Evolutionary conservation across 2,888 invertebrate species (phyloP).

Genomic region (Phymatocera aterrima): DNA sequence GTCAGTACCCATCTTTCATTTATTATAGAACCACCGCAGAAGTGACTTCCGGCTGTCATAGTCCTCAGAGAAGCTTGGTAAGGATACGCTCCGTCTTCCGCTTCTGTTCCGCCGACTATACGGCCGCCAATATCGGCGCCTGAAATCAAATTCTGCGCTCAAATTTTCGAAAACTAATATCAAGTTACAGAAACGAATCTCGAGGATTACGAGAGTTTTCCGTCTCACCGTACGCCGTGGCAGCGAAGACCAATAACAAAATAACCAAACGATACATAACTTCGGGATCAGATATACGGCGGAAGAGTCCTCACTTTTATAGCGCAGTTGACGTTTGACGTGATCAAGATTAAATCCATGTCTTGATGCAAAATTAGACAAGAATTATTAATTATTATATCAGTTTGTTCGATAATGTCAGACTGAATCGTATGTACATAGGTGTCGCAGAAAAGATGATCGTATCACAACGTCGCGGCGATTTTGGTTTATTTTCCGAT

Average conservation of each 20-base stretch:
- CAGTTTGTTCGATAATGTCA: too few relatives aligned
- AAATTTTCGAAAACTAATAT: too few relatives aligned
- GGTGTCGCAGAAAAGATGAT: too few relatives aligned
- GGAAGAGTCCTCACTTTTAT: too few relatives aligned
- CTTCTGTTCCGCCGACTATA: constrained; percentile 53
- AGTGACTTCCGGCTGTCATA: constrained; percentile 51
- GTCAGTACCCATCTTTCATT: constrained; percentile 55
- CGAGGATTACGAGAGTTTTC: background rate
- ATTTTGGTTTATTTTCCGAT: too few relatives aligned
- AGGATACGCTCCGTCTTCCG: constrained; percentile 51
- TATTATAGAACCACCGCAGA: constrained; percentile 56
- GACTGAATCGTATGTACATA: too few relatives aligned
- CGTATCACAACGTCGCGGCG: too few relatives aligned
- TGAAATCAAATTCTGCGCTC: background rate
- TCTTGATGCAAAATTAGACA: too few relatives aligned
- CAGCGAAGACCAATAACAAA: background rate
- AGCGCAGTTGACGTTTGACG: too few relatives aligned
- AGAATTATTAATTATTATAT: too few relatives aligned
- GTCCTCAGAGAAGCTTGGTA: constrained; percentile 54
- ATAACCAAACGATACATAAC: background rate
- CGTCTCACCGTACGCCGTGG: background rate
- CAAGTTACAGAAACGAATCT: background rate
- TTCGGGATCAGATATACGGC: too few relatives aligned
- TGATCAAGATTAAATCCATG: too few relatives aligned
- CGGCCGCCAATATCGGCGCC: constrained; percentile 32